A percentile compares a stretch with the other conserved stretches of the same genome.
These are phyloP conservation scores for Hydroisotoma schaefferi DNA, from an alignment of 2,888 invertebrate genomes.

Conservation along the genomic window DNA sequence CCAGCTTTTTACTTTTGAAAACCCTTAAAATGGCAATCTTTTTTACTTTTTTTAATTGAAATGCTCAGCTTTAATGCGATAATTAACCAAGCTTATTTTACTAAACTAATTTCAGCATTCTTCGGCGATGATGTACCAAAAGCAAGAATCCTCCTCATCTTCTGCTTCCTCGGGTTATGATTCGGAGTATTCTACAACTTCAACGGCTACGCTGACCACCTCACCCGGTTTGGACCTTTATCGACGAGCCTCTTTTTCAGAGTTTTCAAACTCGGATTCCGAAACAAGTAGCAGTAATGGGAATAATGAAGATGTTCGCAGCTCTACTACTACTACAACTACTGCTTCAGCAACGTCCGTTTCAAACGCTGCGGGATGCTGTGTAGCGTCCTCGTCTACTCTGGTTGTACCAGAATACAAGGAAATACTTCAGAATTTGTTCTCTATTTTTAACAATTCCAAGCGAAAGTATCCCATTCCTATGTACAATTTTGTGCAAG, in stretches of 20 bases:
- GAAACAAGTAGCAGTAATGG: not conserved
- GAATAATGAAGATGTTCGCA: not conserved
- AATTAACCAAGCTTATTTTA: no score
- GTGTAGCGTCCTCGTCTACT: conserved; percentile 16
- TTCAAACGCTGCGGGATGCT: not conserved
- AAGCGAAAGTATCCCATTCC: conserved; percentile 42
- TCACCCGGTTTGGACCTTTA: no score
- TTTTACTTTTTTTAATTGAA: not conserved
- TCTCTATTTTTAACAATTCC: conserved; percentile 42
- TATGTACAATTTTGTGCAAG: conserved; percentile 34
- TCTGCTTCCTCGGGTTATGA: conserved; percentile 20
- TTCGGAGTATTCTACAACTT: conserved; percentile 16
- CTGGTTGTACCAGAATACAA: conserved; percentile 41
- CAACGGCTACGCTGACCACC: not conserved
- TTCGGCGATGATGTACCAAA: conserved; percentile 16
- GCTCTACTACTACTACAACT: not conserved
- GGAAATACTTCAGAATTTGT: conserved; percentile 42
- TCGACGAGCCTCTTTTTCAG: not conserved
- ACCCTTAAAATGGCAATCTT: not conserved
- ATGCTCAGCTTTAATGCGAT: not conserved
- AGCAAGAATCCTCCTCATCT: conserved; percentile 19
- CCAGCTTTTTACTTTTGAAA: not conserved
- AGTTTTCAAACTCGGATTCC: not conserved
- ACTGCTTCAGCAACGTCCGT: not conserved
- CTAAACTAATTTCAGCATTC: no score